A percentile compares a stretch with the other conserved stretches of the same genome.
These are phyloP conservation scores for Tympanoctomys barrerae DNA, from an alignment of 2,797 vertebrate species.

Conservation along the genomic window DNA sequence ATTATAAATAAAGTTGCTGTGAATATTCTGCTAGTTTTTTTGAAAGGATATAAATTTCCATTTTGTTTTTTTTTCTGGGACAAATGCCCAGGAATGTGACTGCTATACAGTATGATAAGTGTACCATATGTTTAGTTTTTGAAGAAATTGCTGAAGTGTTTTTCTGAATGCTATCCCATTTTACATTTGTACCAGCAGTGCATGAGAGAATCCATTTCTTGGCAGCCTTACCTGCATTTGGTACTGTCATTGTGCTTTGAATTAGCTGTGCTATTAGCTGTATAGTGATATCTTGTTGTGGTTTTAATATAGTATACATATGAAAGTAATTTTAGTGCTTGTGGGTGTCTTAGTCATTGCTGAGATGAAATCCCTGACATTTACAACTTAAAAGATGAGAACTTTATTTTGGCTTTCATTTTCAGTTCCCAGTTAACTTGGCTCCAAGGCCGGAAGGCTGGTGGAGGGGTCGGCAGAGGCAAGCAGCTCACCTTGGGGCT, in stretches of 20 bases:
- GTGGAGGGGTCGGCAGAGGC: not conserved
- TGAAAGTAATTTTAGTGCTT: conserved; percentile 21
- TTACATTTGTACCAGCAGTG: not conserved
- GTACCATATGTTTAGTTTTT: conserved; percentile 1
- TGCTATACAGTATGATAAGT: not conserved
- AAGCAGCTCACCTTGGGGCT: not conserved
- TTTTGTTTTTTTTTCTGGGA: not conserved
- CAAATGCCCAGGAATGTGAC: not conserved
- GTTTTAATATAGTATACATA: not conserved
- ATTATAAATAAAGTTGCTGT: not conserved
- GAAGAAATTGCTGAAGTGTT: conserved; percentile 20
- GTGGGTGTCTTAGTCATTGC: not conserved
- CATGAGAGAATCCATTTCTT: not conserved
- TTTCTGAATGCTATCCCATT: not conserved
- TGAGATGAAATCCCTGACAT: not conserved
- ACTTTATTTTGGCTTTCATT: not conserved
- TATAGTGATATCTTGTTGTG: not conserved
- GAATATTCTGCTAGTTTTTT: not conserved
- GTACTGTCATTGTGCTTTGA: not conserved
- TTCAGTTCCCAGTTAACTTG: not conserved
- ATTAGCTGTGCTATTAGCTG: not conserved
- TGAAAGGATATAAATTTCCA: not conserved
- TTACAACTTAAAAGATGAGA: not conserved
- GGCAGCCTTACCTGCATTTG: not conserved
- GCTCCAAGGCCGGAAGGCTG: not conserved